These are phyloP conservation scores for Microplitis demolitor DNA, from an alignment of 1,140 invertebrate species.

Conservation along the genomic window DNA sequence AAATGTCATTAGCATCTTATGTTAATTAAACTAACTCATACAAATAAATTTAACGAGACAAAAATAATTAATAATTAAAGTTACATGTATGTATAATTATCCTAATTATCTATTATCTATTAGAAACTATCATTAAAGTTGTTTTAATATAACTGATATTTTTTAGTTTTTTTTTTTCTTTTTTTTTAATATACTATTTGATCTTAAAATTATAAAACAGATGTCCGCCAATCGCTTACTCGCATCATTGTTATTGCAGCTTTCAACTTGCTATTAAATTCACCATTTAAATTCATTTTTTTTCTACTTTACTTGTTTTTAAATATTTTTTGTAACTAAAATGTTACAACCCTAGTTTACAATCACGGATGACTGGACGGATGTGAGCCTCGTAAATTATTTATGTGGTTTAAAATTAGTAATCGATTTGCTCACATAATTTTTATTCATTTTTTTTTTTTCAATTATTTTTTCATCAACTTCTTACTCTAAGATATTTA, in stretches of 20 bases:
- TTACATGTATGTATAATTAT: constrained; percentile 45
- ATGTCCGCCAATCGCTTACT: constrained; percentile 42
- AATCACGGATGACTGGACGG: constrained; percentile 19
- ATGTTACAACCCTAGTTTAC: not conserved
- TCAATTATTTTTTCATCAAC: too few species aligned
- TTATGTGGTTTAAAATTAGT: not conserved
- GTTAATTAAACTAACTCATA: constrained; percentile 7
- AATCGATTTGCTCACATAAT: not conserved
- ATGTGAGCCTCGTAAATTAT: constrained; percentile 1
- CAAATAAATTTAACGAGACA: constrained; percentile 44
- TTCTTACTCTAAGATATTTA: too few species aligned
- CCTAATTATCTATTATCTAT: constrained; percentile 47
- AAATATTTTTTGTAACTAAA: not conserved
- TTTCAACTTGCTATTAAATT: constrained; percentile 11
- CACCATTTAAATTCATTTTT: constrained; percentile 1
- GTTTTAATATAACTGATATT: constrained; percentile 40
- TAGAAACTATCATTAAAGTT: constrained; percentile 51
- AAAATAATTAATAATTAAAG: constrained; percentile 52
- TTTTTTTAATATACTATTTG: constrained; percentile 38
- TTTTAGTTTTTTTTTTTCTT: too few species aligned
- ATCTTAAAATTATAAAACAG: constrained; percentile 53
- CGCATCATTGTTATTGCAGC: constrained; percentile 48
- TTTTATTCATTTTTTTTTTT: not conserved
- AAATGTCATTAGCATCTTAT: not conserved
- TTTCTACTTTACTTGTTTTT: constrained; percentile 2